Percentiles rank a stretch among this genome's conserved stretches.
These are phyloP conservation scores for Scaptomyza cyrtandrae DNA, from an alignment of 2,888 invertebrate species.

Conservation along the genomic window DNA sequence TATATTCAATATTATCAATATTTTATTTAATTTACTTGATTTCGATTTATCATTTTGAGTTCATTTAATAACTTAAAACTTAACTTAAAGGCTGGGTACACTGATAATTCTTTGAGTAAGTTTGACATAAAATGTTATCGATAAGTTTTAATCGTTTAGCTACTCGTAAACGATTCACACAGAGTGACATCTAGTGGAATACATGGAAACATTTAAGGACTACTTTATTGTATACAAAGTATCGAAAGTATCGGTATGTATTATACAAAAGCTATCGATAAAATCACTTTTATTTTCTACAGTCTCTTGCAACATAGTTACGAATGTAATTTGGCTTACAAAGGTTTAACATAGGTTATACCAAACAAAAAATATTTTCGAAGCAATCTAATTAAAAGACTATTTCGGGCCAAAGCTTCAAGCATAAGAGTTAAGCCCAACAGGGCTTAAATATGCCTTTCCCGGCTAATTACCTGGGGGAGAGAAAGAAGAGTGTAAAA, in stretches of 20 bases:
- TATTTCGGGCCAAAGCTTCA: background rate
- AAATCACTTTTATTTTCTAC: background rate
- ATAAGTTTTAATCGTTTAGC: too few species aligned
- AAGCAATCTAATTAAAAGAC: background rate
- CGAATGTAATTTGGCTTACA: background rate
- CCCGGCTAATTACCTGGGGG: slow-evolving; percentile 44
- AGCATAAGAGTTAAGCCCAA: slow-evolving; percentile 8
- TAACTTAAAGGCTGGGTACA: too few species aligned
- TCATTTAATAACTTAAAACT: too few species aligned
- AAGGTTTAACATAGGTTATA: background rate
- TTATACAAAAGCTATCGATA: background rate
- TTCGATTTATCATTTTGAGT: background rate
- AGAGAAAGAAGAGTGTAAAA: slow-evolving; percentile 20
- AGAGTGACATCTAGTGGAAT: background rate
- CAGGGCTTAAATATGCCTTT: slow-evolving; percentile 11
- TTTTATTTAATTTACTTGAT: background rate
- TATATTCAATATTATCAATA: too few species aligned
- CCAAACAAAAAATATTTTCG: background rate
- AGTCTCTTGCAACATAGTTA: background rate
- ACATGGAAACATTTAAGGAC: too few species aligned
- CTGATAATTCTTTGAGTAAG: too few species aligned
- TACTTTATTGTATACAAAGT: too few species aligned
- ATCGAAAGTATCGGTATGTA: too few species aligned
- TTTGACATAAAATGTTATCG: background rate
- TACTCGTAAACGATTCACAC: background rate